Evolutionary conservation across 2,113 vertebrate genomes (phyloP).

Genomic region (Podarcis cretensis): DNA sequence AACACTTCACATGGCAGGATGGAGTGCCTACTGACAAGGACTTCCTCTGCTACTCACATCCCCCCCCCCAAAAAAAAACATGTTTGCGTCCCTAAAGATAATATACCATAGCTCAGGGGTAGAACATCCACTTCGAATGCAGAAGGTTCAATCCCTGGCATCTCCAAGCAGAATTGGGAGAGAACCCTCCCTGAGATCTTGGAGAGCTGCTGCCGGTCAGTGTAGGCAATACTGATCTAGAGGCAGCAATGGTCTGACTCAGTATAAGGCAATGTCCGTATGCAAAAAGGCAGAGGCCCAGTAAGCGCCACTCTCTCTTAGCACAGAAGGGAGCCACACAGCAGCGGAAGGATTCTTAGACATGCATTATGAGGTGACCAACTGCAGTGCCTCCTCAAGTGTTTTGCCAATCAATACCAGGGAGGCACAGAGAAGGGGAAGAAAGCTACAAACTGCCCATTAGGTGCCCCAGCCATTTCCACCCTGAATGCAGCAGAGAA

Average conservation of each 20-base stretch:
- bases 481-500: slow-evolving; percentile 56
- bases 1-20: background rate
- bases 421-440: slow-evolving; percentile 13
- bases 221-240: no score
- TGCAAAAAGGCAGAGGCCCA: background rate
- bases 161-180: no score
- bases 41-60: background rate
- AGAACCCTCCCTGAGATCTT: no score
- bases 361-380: background rate
- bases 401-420: slow-evolving; percentile 51
- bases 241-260: no score
- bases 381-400: slow-evolving; percentile 46
- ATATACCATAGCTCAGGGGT: no score
- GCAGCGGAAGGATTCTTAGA: background rate
- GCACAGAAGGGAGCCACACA: accelerated
- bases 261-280: no score
- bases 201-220: no score
- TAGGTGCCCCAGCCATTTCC: slow-evolving; percentile 64
- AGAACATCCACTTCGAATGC: no score
- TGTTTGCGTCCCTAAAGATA: no score
- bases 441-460: slow-evolving; percentile 69
- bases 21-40: background rate
- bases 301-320: background rate
- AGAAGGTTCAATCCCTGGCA: no score
- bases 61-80: no score